A percentile compares a stretch with the other conserved stretches of the same genome.
These are phyloP conservation scores for Gari tellinella DNA, from an alignment of 2,888 invertebrate species.

Conservation along the genomic window DNA sequence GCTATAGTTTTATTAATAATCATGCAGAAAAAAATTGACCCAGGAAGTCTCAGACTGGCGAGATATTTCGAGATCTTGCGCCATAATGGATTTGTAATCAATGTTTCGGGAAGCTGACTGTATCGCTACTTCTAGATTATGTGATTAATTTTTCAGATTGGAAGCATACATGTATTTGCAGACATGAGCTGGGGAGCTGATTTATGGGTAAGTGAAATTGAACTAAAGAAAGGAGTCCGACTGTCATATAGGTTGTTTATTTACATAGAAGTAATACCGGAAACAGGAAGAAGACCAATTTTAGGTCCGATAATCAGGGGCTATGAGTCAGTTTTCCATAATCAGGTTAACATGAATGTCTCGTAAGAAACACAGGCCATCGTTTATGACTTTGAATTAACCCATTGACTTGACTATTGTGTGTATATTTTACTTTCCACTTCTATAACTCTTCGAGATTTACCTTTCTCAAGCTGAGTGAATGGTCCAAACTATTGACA, in stretches of 20 bases:
- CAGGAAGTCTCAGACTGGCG: constrained; percentile 4
- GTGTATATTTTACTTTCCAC: no score
- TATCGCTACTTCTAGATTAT: constrained; percentile 29
- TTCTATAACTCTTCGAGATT: no score
- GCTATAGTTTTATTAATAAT: no score
- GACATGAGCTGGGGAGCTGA: constrained; percentile 79
- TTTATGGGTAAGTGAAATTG: constrained; percentile 73
- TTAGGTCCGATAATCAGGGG: constrained; percentile 3
- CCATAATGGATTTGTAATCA: constrained; percentile 66
- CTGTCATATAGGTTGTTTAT: constrained; percentile 13
- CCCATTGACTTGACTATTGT: no score
- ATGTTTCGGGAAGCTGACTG: constrained; percentile 32
- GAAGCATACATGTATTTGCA: constrained; percentile 43
- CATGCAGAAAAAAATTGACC: no score
- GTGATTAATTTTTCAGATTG: constrained; percentile 26
- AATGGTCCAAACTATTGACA: no score
- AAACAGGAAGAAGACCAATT: constrained; percentile 52
- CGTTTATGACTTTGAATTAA: no score
- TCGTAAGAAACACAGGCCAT: no score
- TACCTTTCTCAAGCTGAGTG: no score
- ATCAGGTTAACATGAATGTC: neutral
- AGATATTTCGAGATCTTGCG: constrained; percentile 33
- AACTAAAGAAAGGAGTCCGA: neutral
- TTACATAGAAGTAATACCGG: constrained; percentile 49
- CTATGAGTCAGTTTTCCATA: constrained; percentile 12